Conservation (phyloP, 92 coral and sea anemone genomes). For the Galaxea fascicularis region DNA sequence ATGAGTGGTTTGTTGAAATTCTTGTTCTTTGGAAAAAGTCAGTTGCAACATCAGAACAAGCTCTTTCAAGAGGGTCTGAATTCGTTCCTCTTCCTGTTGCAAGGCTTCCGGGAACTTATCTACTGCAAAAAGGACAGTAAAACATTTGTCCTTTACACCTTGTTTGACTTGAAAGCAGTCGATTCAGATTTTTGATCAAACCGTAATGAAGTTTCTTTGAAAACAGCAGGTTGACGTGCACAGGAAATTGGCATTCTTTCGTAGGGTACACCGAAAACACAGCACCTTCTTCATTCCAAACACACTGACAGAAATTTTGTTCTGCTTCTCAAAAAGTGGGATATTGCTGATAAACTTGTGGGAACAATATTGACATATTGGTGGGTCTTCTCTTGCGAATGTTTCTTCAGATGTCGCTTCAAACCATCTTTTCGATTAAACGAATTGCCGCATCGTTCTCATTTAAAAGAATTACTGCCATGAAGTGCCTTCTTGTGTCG, state of each 20-base stretch:
- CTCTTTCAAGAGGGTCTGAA: not conserved
- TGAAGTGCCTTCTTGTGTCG: not conserved
- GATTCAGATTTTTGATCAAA: not conserved
- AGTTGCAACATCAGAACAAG: slow-evolving; percentile 58
- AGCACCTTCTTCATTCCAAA: slow-evolving; percentile 51
- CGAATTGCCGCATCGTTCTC: too few relatives aligned
- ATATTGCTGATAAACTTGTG: slow-evolving; percentile 19
- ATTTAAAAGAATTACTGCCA: not conserved
- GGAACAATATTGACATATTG: not conserved
- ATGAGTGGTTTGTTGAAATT: slow-evolving; percentile 34
- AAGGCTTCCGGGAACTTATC: not conserved
- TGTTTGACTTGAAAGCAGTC: not conserved
- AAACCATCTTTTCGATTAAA: too few relatives aligned
- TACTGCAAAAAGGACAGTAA: not conserved
- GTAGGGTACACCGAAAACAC: slow-evolving; percentile 51
- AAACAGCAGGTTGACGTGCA: slow-evolving; percentile 57
- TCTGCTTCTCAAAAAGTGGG: slow-evolving; percentile 39
- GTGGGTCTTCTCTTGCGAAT: not conserved
- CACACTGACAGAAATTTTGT: slow-evolving; percentile 32
- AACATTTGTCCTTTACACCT: slow-evolving; percentile 13
- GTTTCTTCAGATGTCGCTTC: too few relatives aligned
- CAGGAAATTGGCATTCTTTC: not conserved
- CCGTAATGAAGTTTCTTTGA: not conserved
- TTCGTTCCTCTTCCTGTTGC: not conserved
- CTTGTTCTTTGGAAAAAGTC: slow-evolving; percentile 29